Evolutionary conservation across 2,888 invertebrate genomes (phyloP).

Genomic region (Eupithecia dodoneata): DNA sequence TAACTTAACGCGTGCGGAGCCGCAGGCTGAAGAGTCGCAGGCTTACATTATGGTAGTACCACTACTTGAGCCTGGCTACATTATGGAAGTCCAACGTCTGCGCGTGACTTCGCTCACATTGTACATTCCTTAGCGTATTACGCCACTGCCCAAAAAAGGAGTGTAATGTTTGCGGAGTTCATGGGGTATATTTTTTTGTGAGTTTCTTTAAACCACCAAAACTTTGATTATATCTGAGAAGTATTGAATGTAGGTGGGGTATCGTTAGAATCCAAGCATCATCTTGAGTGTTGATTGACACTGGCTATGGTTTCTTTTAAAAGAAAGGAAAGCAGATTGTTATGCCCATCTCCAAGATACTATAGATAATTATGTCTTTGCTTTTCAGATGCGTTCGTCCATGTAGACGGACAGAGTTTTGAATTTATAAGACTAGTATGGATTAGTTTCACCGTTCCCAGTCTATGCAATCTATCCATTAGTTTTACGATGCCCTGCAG

Average conservation of each 20-base stretch:
- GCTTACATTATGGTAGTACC: not conserved
- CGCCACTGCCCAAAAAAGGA: not conserved
- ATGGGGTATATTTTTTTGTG: not conserved
- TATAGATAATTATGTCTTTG: not conserved
- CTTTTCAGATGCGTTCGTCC: not conserved
- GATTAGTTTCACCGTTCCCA: slow-evolving; percentile 19
- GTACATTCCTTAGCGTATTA: not conserved
- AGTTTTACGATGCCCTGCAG: slow-evolving; percentile 20
- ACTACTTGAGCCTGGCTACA: not conserved
- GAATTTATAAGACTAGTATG: not conserved
- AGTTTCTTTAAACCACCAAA: not conserved
- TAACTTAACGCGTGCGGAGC: not conserved
- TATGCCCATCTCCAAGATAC: not conserved
- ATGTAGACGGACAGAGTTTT: not conserved
- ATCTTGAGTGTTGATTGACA: not conserved
- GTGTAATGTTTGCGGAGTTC: not conserved
- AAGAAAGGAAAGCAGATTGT: no score
- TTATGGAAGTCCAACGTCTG: not conserved
- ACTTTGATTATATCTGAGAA: not conserved
- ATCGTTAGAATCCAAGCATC: not conserved
- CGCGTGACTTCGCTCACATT: not conserved
- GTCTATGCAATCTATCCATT: not conserved
- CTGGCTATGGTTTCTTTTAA: no score
- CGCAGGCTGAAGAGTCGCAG: not conserved
- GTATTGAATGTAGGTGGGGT: not conserved